These are phyloP conservation scores for Lordiphosa mommai DNA, from an alignment of 1,140 invertebrate species.

Conservation along the genomic window DNA sequence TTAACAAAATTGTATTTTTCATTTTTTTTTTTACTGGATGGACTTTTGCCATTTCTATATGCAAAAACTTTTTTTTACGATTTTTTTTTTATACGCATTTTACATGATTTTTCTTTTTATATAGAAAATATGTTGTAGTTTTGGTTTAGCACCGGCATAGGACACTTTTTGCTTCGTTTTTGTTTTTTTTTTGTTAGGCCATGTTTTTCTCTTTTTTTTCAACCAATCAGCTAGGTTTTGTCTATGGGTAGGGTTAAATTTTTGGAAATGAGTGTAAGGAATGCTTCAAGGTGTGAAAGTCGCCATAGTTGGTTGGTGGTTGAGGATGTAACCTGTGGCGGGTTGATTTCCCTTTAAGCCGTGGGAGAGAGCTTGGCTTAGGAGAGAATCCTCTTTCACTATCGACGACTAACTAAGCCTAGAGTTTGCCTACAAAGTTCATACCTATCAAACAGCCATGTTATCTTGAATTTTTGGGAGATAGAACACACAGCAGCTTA, in stretches of 20 bases:
- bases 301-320: conserved; percentile 15
- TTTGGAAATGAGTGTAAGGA: conserved; percentile 74
- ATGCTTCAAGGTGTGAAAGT: conserved; percentile 57
- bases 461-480: conserved; percentile 50
- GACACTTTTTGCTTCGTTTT: conserved; percentile 72
- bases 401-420: conserved; percentile 7
- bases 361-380: conserved; percentile 64
- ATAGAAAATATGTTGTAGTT: conserved; percentile 52
- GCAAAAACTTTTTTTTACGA: conserved; percentile 40
- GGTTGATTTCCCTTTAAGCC: conserved; percentile 25
- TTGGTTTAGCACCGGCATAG: conserved; percentile 78
- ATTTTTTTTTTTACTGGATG: conserved; percentile 59
- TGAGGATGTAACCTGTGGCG: conserved; percentile 50
- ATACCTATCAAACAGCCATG: not conserved
- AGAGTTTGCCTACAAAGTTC: not conserved
- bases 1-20: conserved; percentile 50
- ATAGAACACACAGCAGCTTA: conserved; percentile 13
- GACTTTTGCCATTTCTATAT: conserved; percentile 58
- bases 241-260: conserved; percentile 52
- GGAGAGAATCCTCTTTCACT: conserved; percentile 1
- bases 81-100: conserved; percentile 52
- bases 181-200: conserved; percentile 46
- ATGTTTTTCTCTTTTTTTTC: conserved; percentile 1
- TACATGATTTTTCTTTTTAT: conserved; percentile 29
- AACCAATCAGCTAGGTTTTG: conserved; percentile 2